Evolutionary conservation across 2,113 vertebrate genomes (phyloP).

Genomic region (Calidris pugnax): DNA sequence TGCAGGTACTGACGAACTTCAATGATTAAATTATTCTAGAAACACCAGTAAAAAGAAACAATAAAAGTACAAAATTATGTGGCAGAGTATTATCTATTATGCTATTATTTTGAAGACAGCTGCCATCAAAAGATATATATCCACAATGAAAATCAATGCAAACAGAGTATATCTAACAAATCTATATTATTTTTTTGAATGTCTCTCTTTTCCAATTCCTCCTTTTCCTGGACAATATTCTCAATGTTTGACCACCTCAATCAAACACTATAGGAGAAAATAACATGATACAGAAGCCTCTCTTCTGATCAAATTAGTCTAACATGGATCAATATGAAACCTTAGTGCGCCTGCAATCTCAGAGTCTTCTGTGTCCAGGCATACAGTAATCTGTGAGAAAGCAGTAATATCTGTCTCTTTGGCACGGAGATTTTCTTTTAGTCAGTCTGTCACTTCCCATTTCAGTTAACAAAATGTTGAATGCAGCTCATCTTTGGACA

Average conservation of each 20-base stretch:
- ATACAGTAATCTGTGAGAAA: constrained; percentile 70
- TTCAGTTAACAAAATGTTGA: constrained; percentile 82
- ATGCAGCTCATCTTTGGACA: constrained; percentile 75
- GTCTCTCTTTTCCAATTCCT: neutral
- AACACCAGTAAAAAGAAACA: neutral
- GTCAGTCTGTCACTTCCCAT: constrained; percentile 90
- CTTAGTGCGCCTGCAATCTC: constrained; percentile 34
- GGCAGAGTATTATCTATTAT: constrained; percentile 1
- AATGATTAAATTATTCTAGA: neutral
- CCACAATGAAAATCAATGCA: neutral
- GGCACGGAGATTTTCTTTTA: constrained; percentile 81
- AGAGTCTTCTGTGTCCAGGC: constrained; percentile 55
- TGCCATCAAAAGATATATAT: constrained; percentile 18
- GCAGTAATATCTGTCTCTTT: constrained; percentile 78
- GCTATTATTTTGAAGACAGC: constrained; percentile 24
- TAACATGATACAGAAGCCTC: constrained; percentile 39
- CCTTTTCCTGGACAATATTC: neutral
- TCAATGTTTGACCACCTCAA: constrained; percentile 27
- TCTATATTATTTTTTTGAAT: neutral
- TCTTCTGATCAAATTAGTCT: constrained; percentile 77
- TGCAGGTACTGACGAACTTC: neutral
- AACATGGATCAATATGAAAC: constrained; percentile 75
- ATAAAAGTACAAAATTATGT: constrained; percentile 8
- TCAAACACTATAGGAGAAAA: constrained; percentile 53
- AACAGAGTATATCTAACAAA: neutral